These are phyloP conservation scores for Polydrusus cervinus DNA, from an alignment of 2,888 invertebrate genomes.

Conservation along the genomic window DNA sequence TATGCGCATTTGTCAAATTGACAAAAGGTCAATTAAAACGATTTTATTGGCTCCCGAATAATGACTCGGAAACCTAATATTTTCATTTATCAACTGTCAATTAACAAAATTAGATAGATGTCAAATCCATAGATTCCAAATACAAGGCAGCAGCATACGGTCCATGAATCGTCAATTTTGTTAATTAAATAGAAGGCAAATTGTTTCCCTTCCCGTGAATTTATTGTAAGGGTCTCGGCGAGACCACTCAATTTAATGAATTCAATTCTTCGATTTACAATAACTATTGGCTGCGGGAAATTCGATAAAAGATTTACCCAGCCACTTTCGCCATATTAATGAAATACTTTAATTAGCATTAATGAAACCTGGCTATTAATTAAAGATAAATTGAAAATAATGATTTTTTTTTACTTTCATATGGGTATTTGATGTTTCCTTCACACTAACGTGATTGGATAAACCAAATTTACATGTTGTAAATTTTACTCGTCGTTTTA, in stretches of 20 bases:
- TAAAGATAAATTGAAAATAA: too few relatives aligned
- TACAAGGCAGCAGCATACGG: constrained; percentile 54
- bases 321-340: too few relatives aligned
- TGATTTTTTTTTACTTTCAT: too few relatives aligned
- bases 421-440: too few relatives aligned
- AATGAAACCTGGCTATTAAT: too few relatives aligned
- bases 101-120: constrained; percentile 57
- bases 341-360: too few relatives aligned
- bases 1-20: background rate
- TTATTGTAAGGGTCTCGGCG: constrained; percentile 4
- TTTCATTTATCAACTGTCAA: constrained; percentile 59
- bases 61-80: constrained; percentile 25
- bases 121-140: constrained; percentile 53
- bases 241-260: constrained; percentile 12
- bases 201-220: constrained; percentile 8
- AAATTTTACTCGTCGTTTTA: too few relatives aligned
- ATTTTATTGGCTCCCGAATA: background rate
- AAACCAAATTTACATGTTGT: too few relatives aligned
- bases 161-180: constrained; percentile 57
- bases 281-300: background rate
- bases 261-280: background rate
- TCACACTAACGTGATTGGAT: too few relatives aligned
- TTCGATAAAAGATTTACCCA: too few relatives aligned
- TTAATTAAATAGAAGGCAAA: constrained; percentile 54
- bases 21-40: background rate